Conservation (phyloP, 2,113 vertebrate species). For the Emydura subglobosa region DNA sequence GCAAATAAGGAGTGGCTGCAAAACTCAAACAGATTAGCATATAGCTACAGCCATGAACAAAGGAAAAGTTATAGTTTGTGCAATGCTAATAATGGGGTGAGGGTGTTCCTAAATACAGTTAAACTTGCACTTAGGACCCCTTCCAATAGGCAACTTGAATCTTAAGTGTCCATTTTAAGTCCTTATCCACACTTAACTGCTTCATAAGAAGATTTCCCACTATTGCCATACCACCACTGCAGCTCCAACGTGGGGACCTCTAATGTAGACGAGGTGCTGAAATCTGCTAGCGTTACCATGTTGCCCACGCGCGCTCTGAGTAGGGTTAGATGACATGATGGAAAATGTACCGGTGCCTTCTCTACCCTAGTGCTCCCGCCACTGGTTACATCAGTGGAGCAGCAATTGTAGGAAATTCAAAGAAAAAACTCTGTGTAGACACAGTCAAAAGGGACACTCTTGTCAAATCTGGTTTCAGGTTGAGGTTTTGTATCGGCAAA, state of each 20-base stretch:
- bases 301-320: neutral
- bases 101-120: neutral
- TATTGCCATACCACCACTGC: neutral
- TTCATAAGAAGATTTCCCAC: neutral
- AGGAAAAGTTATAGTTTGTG: neutral
- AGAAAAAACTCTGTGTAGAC: neutral
- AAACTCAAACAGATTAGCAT: neutral
- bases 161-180: neutral
- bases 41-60: neutral
- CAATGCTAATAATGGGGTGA: neutral
- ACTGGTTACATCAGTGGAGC: neutral
- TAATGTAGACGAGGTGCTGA: neutral
- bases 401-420: neutral
- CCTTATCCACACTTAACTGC: neutral
- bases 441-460: neutral
- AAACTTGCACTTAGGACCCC: neutral
- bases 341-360: neutral
- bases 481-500: neutral
- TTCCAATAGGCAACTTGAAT: neutral
- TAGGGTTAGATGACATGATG: neutral
- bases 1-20: neutral
- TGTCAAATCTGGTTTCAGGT: neutral
- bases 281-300: neutral
- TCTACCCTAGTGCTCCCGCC: neutral
- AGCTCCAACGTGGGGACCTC: neutral